Base-by-base conservation (phyloP, 1,140 invertebrate genomes). In the Ridgeia piscesae region DNA sequence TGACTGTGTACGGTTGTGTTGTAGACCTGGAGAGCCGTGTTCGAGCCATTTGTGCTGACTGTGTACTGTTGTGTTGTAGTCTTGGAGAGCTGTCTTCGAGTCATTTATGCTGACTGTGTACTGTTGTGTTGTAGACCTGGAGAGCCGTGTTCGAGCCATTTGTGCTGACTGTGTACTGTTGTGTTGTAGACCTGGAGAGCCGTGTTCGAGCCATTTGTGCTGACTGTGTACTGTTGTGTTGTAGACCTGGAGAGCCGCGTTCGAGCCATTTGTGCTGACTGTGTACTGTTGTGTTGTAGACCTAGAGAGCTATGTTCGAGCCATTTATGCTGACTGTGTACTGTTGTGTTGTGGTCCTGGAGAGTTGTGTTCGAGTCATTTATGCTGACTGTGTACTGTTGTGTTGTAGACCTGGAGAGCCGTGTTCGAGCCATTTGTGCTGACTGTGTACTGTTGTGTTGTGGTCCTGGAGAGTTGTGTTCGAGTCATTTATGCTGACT, bases 1-100 rank as follows among this genome's bases (percentile, higher is more conserved):
- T 92, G 17, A 89, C n/a, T n/a, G n/a, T n/a, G n/a, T 31, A 21
- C 48, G 14, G 42, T 0, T 91, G 35, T 90, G 89, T 90, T 42
- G 11, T 33, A 90, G 89, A 17, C 11, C 34, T 90, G 58, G 8
- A 35, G 0, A 17, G 48, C 50, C 33, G 34, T 92, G 33, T 34
- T 92, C 17, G 14, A 89, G 27, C 91, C 91, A 88, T 17, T 33
- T n/a, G 91, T n/a, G 17, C 58, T 92, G 17, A 89, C n/a, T n/a
- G n/a, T n/a, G n/a, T 31, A 21, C 48, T 42, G 42, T 0, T 91
- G 35, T 90, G 89, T 90, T 42, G 11, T 33, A 90, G 89, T 4
- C 11, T 90, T 90, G 58, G 8, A 35, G 0, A 17, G 48, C 50
- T n/a, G 34, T 92, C 11, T 34, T 92, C 17, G 14, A 89, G 27